Evolutionary conservation across 2,113 vertebrate species (phyloP), one percentile per base, ranked within the genome.

Genomic region (Parus major): DNA sequence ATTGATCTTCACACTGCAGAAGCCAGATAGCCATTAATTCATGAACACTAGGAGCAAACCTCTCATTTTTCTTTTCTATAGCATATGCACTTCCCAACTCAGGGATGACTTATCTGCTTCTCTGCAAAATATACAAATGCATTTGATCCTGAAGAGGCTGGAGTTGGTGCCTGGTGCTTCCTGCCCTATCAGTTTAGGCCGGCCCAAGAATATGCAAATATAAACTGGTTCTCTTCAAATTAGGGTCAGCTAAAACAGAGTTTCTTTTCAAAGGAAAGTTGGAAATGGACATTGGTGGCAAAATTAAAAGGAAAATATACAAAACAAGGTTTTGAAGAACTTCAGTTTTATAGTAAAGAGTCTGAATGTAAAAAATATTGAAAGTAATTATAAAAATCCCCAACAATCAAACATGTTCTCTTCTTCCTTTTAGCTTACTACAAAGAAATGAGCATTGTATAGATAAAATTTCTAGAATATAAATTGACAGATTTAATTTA

Each of bases 351-450:
- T 5, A 81, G 22, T 41, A 49, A 66, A 27, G 16, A 60, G 19
- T 25, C 11, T 22, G 44, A 85, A 3, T 41, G 52, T 15, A 49
- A 82, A 89, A 70, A 60, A 53, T 15, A 9, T 29, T 49, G 24
- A 49, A 73, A 77, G 77, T 14, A 41, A n/a, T 46, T 49, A 25
- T 20, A 17, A 44, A 15, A 7, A 0, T 0, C 2, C 17, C 11
- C 35, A 82, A 31, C 10, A 60, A 68, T 11, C 16, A 79, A 64
- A 36, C 3, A 81, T 4, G 5, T 44, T 19, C 3, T 33, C 10
- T 9, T 70, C 9, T 53, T 83, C 15, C 10, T 73, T 88, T 64
- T 36, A 79, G 18, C 20, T 61, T 35, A 63, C 17, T 25, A 70
- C 8, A 53, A 85, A 68, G 12, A 73, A 79, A 63, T 23, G 1